These are phyloP conservation scores for Sthenelais limicola DNA, from an alignment of 2,888 invertebrate genomes.

Conservation along the genomic window DNA sequence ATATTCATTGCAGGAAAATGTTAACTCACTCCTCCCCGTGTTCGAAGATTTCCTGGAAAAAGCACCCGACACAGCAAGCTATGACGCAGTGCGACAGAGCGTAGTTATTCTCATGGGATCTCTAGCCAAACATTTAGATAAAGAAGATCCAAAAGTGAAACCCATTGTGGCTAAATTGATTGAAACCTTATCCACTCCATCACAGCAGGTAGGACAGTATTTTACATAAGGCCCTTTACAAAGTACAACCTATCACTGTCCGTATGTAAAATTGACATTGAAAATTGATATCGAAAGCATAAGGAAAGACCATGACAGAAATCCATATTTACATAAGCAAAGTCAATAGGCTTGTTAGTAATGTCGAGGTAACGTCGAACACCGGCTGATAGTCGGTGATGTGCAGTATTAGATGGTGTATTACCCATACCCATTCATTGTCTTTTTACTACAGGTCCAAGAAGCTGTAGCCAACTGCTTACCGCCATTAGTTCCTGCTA, in stretches of 20 bases:
- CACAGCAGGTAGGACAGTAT: conserved; percentile 83
- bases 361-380: no score
- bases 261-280: no score
- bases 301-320: no score
- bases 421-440: no score
- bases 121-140: conserved; percentile 94
- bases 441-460: conserved; percentile 81
- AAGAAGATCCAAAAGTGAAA: conserved; percentile 88
- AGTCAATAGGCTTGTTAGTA: no score
- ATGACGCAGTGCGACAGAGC: conserved; percentile 94
- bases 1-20: conserved; percentile 73
- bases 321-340: no score
- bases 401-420: no score
- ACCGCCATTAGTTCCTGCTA: conserved; percentile 92
- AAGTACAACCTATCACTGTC: no score
- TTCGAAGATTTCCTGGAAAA: conserved; percentile 95
- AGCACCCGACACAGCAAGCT: conserved; percentile 90
- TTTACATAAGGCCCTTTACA: no score
- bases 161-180: conserved; percentile 95
- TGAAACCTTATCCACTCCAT: conserved; percentile 93
- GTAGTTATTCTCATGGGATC: conserved; percentile 98
- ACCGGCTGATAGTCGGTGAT: no score
- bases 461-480: conserved; percentile 97
- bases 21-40: conserved; percentile 85
- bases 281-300: no score